Conservation (phyloP, 2,113 vertebrate genomes). For the Bubo bubo region DNA sequence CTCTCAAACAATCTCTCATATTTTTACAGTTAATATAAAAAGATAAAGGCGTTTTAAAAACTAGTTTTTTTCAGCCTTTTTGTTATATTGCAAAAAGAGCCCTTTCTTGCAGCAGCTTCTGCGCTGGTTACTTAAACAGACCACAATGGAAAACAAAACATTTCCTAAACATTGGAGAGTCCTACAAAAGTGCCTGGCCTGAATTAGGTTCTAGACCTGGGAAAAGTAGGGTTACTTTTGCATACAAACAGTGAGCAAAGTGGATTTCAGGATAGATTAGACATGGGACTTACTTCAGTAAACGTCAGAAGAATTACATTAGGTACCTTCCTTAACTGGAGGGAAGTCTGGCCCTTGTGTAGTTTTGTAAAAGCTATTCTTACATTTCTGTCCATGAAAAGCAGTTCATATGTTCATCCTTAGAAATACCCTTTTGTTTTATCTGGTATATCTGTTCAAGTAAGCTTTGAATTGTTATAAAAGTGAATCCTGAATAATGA, state of each 20-base stretch:
- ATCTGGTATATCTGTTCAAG: not conserved
- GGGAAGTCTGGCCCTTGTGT: not conserved
- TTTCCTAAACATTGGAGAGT: not conserved
- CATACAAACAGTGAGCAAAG: not conserved
- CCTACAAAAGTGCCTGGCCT: not conserved
- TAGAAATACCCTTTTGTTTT: not conserved
- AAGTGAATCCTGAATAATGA: not conserved
- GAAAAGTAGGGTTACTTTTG: not conserved
- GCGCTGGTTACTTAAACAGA: not conserved
- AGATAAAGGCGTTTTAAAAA: not conserved
- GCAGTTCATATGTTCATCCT: fast-evolving
- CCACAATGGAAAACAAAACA: not conserved
- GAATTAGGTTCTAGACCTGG: not conserved
- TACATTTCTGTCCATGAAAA: not conserved
- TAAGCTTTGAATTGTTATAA: not conserved
- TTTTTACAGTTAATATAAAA: not conserved
- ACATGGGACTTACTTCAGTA: not conserved
- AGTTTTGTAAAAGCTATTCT: not conserved
- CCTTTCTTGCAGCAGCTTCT: not conserved
- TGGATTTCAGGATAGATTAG: not conserved
- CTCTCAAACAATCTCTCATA: not conserved
- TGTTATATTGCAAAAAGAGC: not conserved
- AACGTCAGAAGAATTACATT: not conserved
- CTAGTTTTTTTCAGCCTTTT: fast-evolving
- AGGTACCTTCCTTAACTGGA: not conserved